These are phyloP conservation scores for Mandrillus leucophaeus DNA, from an alignment of 2,113 vertebrate species.

Conservation along the genomic window DNA sequence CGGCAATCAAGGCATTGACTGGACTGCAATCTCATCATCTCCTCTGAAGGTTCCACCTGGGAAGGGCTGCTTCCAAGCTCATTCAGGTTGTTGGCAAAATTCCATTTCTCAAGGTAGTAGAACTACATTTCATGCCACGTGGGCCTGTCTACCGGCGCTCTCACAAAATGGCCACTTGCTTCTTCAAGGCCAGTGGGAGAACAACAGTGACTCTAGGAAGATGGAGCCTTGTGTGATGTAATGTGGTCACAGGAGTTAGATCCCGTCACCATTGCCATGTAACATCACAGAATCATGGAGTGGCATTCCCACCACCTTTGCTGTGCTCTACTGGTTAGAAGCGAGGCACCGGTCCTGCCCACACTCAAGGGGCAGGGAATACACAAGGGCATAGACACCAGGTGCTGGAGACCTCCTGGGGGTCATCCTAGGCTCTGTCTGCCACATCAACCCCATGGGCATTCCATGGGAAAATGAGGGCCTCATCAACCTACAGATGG, in stretches of 20 bases:
- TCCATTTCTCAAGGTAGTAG: not conserved
- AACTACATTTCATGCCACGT: not conserved
- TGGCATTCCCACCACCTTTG: not conserved
- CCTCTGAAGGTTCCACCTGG: not conserved
- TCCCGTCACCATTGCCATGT: not conserved
- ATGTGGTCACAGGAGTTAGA: not conserved
- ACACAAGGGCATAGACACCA: fast-evolving
- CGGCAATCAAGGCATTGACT: fast-evolving
- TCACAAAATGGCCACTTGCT: not conserved
- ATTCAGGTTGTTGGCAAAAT: not conserved
- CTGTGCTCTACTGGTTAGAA: not conserved
- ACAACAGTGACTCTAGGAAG: not conserved
- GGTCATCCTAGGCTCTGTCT: not conserved
- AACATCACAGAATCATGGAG: not conserved
- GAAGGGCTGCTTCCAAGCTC: not conserved
- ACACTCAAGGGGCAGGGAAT: not conserved
- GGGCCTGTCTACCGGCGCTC: not conserved
- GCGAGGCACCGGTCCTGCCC: not conserved
- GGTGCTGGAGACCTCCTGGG: fast-evolving
- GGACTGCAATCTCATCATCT: not conserved
- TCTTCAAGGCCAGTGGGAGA: not conserved
- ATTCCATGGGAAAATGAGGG: not conserved
- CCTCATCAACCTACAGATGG: fast-evolving
- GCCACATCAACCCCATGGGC: not conserved
- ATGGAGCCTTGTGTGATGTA: not conserved